phyloP scores from a whole-genome alignment of 35 echinoderm and acorn worm species.

The Heliocidaris tuberculata region DNA sequence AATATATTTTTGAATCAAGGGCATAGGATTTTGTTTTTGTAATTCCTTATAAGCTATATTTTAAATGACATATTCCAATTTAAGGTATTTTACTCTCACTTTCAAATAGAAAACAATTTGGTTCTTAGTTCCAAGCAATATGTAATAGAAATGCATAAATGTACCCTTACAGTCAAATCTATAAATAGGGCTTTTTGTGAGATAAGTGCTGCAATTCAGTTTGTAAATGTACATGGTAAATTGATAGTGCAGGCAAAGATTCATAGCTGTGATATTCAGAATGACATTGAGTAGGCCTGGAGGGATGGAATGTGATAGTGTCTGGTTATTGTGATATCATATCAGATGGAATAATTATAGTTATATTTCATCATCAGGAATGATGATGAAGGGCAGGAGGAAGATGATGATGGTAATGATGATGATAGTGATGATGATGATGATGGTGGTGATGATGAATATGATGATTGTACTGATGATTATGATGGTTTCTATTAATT shows the following conservation, averaged over 20 bases:
- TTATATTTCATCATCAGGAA: too few relatives aligned
- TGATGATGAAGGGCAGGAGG: neutral
- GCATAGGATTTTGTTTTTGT: neutral
- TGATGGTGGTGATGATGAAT: neutral
- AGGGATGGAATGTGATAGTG: too few relatives aligned
- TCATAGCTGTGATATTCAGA: too few relatives aligned
- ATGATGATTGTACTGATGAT: slow-evolving; percentile 28
- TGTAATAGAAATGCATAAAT: neutral
- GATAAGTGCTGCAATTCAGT: neutral
- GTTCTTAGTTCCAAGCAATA: too few relatives aligned
- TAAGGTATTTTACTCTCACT: too few relatives aligned
- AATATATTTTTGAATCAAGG: too few relatives aligned
- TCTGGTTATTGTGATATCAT: too few relatives aligned
- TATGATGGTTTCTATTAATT: neutral
- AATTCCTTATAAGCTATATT: too few relatives aligned
- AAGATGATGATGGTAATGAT: neutral
- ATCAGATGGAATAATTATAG: too few relatives aligned
- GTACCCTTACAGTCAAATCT: neutral
- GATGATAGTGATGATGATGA: neutral
- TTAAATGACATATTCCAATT: too few relatives aligned
- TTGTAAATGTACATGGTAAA: neutral
- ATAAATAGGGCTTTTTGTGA: neutral
- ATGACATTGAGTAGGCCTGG: too few relatives aligned
- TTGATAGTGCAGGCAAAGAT: neutral
- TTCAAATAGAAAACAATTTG: too few relatives aligned